Percentiles rank a stretch among this genome's conserved stretches.
Conservation (phyloP, 2,797 vertebrate species). For the Dryobates pubescens region DNA sequence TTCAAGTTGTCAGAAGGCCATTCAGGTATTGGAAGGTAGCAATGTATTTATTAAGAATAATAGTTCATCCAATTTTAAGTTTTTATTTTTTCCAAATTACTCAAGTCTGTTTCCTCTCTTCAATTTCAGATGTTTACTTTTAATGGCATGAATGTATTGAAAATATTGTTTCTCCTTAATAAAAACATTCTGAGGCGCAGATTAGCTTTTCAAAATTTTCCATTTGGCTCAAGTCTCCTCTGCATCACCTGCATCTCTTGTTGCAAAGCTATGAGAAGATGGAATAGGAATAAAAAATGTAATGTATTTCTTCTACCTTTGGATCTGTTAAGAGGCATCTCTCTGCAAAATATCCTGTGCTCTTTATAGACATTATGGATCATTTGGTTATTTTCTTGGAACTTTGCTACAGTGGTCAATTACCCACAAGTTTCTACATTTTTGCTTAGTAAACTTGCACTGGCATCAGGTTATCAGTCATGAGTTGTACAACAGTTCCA, state of each 20-base stretch:
- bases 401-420: neutral
- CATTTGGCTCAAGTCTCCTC: neutral
- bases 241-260: neutral
- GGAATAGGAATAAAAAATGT: neutral
- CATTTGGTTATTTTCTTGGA: neutral
- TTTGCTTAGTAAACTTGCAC: neutral
- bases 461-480: neutral
- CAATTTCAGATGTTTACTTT: neutral
- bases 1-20: too few relatives aligned
- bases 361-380: neutral
- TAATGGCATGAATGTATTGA: neutral
- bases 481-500: neutral
- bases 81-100: neutral
- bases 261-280: neutral
- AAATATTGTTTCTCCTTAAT: neutral
- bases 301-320: neutral
- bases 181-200: neutral
- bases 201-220: neutral
- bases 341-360: neutral
- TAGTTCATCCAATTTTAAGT: rapidly evolving
- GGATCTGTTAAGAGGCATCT: neutral
- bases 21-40: too few relatives aligned
- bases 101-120: neutral
- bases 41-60: neutral
- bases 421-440: neutral